Evolutionary conservation across 64 coral and sea anemone genomes (phyloP).

Genomic region (Pocillopora verrucosa): DNA sequence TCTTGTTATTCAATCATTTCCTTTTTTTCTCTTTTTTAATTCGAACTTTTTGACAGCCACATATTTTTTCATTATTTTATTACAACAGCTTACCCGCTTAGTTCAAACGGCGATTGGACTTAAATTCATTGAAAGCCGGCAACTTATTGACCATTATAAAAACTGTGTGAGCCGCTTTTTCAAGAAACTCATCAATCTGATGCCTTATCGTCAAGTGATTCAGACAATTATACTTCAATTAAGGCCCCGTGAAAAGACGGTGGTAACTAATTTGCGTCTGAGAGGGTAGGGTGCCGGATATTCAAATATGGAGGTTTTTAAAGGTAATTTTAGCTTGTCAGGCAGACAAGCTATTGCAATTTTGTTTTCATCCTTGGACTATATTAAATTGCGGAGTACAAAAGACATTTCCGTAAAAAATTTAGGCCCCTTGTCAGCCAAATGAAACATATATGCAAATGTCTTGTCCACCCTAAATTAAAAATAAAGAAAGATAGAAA

Average conservation of each 20-base stretch:
- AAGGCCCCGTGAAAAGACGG: neutral
- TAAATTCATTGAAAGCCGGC: too few relatives aligned
- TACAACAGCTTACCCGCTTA: too few relatives aligned
- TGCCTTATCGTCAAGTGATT: neutral
- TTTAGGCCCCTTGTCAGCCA: neutral
- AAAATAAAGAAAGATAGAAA: neutral
- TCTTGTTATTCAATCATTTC: too few relatives aligned
- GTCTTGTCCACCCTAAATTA: neutral
- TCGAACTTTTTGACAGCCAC: too few relatives aligned
- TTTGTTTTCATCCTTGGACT: neutral
- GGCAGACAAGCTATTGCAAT: neutral
- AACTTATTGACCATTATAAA: too few relatives aligned
- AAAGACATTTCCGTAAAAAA: neutral
- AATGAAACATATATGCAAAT: neutral
- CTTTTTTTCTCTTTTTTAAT: too few relatives aligned
- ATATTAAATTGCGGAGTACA: neutral
- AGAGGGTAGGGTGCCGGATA: neutral
- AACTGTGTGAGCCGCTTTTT: neutral
- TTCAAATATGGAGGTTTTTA: neutral
- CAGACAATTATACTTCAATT: neutral
- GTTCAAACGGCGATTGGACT: too few relatives aligned
- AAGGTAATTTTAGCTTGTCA: neutral
- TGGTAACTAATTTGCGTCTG: neutral
- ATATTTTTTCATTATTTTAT: too few relatives aligned
- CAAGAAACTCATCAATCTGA: neutral